Conservation (phyloP, 2,113 vertebrate genomes). For the Dromas ardeola region DNA sequence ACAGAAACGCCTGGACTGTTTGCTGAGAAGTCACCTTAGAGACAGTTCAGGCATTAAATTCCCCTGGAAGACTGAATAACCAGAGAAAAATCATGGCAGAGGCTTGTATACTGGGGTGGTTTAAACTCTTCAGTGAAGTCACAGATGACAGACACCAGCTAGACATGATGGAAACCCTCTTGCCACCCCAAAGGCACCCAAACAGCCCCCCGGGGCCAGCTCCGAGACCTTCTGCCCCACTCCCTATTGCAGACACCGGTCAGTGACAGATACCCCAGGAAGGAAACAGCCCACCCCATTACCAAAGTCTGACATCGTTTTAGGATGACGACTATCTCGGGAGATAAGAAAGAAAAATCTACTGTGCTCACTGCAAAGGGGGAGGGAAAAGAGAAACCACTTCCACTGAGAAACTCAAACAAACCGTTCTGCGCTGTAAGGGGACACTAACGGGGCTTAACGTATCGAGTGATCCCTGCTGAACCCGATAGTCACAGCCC, state of each 20-base stretch:
- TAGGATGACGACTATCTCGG: background rate
- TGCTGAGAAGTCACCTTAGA: slow-evolving; percentile 6
- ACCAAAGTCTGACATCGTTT: background rate
- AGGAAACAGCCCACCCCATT: background rate
- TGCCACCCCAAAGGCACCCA: background rate
- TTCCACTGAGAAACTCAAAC: background rate
- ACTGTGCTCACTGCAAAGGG: background rate
- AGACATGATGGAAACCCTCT: accelerated
- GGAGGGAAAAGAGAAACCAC: slow-evolving; percentile 38
- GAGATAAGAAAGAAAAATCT: background rate
- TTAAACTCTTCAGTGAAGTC: background rate
- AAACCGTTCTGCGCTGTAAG: background rate
- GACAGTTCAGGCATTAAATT: background rate
- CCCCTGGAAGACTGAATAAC: background rate
- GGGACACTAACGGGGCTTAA: background rate
- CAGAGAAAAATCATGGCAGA: background rate
- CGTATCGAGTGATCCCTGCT: background rate
- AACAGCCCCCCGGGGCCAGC: accelerated
- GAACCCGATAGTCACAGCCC: accelerated
- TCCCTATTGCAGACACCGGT: accelerated
- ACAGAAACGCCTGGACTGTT: background rate
- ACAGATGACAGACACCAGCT: background rate
- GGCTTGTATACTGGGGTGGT: accelerated
- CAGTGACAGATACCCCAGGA: accelerated
- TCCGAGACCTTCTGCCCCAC: background rate